phyloP scores from a whole-genome alignment of 2,797 vertebrate genomes.

The Anabas testudineus region DNA sequence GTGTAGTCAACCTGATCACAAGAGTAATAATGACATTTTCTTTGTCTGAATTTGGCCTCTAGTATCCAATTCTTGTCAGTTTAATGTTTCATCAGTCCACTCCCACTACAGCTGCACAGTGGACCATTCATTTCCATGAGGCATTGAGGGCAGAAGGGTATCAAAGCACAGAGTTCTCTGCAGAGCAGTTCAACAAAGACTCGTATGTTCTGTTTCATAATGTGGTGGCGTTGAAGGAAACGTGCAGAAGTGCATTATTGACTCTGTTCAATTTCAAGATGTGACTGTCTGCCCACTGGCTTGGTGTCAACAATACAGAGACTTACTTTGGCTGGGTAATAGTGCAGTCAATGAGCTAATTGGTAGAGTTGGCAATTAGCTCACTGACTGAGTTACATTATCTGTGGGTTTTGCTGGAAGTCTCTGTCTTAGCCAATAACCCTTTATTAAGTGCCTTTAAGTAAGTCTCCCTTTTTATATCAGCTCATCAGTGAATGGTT shows the following conservation, averaged over 20 bases:
- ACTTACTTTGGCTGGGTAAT: neutral
- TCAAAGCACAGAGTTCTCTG: conserved; percentile 27
- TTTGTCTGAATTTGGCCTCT: conserved; percentile 16
- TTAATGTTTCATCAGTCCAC: conserved; percentile 14
- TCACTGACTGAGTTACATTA: too few relatives aligned
- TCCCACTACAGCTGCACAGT: conserved; percentile 52
- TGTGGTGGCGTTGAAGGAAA: conserved; percentile 29
- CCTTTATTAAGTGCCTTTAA: too few relatives aligned
- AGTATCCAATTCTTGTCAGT: neutral
- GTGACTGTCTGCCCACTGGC: conserved; percentile 10
- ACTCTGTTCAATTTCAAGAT: conserved; percentile 15
- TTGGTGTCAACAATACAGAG: conserved; percentile 3
- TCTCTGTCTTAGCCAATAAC: too few relatives aligned
- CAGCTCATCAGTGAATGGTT: neutral
- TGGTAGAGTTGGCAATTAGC: conserved; percentile 40
- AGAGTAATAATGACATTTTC: neutral
- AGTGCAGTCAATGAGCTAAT: neutral
- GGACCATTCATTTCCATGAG: conserved; percentile 45
- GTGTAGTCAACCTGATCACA: neutral
- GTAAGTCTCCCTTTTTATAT: too few relatives aligned
- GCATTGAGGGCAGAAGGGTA: conserved; percentile 20
- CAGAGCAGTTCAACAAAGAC: conserved; percentile 48
- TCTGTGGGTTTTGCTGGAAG: too few relatives aligned
- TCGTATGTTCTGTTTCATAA: conserved; percentile 24
- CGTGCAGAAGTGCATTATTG: conserved; percentile 9